Evolutionary conservation across 2,113 vertebrate genomes (phyloP).

Genomic region (Loxodonta africana): DNA sequence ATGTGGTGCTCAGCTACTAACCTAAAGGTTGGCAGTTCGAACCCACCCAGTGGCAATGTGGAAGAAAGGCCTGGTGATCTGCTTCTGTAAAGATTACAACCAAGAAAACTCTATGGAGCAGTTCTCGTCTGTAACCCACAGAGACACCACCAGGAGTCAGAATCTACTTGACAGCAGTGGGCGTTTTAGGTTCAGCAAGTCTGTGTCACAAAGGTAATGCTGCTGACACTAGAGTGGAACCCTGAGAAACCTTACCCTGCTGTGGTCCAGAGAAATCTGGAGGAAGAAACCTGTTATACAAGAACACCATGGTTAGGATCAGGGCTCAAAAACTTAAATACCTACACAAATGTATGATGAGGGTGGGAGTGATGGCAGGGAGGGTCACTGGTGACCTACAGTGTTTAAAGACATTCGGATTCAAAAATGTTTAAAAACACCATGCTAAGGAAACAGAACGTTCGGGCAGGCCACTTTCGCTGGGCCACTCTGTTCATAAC

Average conservation of each 20-base stretch:
- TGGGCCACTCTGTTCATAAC: neutral
- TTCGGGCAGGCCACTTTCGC: neutral
- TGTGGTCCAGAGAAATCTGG: neutral
- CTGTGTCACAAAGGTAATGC: neutral
- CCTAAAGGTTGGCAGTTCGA: no score
- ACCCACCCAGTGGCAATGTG: no score
- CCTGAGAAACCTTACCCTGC: neutral
- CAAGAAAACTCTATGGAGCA: no score
- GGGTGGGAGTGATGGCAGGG: neutral
- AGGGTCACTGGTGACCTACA: neutral
- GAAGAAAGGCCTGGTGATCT: no score
- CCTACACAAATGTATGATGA: neutral
- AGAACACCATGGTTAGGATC: neutral
- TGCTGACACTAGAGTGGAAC: neutral
- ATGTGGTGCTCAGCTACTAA: no score
- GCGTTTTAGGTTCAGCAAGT: neutral
- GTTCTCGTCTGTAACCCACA: no score
- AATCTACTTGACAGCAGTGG: neutral
- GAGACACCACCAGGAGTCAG: neutral
- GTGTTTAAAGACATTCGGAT: conserved; percentile 2
- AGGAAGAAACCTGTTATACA: neutral
- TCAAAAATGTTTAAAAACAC: neutral
- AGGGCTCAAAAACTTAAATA: neutral
- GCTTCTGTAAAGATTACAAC: no score
- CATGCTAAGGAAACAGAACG: neutral